Evolutionary conservation across 2,888 invertebrate genomes (phyloP).

Genomic region (Thecophora atra): DNA sequence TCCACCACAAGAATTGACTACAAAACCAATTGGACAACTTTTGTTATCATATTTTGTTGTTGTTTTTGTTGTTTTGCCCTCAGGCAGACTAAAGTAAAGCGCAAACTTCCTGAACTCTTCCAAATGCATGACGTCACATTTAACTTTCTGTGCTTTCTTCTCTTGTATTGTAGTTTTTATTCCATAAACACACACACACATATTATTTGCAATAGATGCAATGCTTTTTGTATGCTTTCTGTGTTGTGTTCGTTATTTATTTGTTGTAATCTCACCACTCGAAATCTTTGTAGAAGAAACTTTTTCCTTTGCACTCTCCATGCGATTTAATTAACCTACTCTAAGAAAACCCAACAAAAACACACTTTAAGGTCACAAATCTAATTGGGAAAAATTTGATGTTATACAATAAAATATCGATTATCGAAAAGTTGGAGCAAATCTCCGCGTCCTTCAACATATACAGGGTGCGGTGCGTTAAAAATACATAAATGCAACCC

Average conservation of each 20-base stretch:
- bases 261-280: constrained; percentile 16
- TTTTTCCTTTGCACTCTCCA: constrained; percentile 36
- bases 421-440: neutral
- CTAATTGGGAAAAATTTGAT: constrained; percentile 66
- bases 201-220: too few relatives aligned
- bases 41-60: too few relatives aligned
- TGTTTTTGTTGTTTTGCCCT: neutral
- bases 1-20: too few relatives aligned
- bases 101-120: constrained; percentile 9
- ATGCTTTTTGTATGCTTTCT: too few relatives aligned
- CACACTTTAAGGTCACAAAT: constrained; percentile 66
- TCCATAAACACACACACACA: constrained; percentile 30
- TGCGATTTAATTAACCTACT: constrained; percentile 35
- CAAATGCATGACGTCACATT: constrained; percentile 30
- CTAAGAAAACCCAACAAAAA: constrained; percentile 50
- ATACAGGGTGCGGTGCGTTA: too few relatives aligned
- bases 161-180: neutral
- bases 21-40: too few relatives aligned
- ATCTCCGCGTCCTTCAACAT: constrained; percentile 24
- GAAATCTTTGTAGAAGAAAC: constrained; percentile 6
- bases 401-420: constrained; percentile 42
- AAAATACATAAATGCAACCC: too few relatives aligned
- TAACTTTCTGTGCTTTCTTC: neutral
- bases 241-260: constrained; percentile 33
- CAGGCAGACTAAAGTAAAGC: constrained; percentile 16